A percentile compares a stretch with the other conserved stretches of the same genome.
Evolutionary conservation across 2,797 vertebrate genomes (phyloP).

Genomic region (Brachyrhaphis roseni): DNA sequence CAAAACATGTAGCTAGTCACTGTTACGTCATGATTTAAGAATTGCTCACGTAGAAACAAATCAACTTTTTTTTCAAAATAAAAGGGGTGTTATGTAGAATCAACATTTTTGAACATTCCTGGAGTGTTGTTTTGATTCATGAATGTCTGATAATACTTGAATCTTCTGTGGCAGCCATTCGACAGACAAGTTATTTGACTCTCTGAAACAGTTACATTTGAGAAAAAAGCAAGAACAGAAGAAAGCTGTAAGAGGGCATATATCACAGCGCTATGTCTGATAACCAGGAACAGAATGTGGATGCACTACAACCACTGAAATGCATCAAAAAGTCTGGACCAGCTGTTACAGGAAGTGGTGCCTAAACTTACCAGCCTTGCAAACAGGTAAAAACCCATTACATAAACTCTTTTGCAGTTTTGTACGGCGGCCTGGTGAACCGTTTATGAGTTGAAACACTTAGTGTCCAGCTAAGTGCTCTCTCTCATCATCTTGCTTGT

Average conservation of each 20-base stretch:
- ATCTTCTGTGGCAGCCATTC: too few relatives aligned
- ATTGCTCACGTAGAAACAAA: background rate
- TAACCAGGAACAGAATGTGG: background rate
- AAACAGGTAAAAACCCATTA: background rate
- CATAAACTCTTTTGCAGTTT: slow-evolving; percentile 1
- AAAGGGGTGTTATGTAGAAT: too few relatives aligned
- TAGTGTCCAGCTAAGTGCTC: slow-evolving; percentile 19
- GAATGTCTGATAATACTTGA: too few relatives aligned
- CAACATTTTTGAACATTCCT: too few relatives aligned
- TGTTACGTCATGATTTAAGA: background rate
- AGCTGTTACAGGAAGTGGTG: background rate
- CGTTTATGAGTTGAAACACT: background rate
- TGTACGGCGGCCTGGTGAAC: slow-evolving; percentile 1
- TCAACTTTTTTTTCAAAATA: background rate
- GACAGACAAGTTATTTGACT: background rate
- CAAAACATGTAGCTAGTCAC: background rate
- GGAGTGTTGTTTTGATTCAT: too few relatives aligned
- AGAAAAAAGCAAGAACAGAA: too few relatives aligned
- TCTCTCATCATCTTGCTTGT: slow-evolving; percentile 11
- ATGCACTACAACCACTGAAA: background rate
- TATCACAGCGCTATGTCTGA: background rate
- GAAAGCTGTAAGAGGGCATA: background rate
- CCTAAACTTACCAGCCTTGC: background rate
- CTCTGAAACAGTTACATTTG: background rate
- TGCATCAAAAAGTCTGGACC: background rate